Percentiles rank a stretch among this genome's conserved stretches.
Evolutionary conservation across 2,113 vertebrate genomes (phyloP).

Genomic region (Bostrychus sinensis): DNA sequence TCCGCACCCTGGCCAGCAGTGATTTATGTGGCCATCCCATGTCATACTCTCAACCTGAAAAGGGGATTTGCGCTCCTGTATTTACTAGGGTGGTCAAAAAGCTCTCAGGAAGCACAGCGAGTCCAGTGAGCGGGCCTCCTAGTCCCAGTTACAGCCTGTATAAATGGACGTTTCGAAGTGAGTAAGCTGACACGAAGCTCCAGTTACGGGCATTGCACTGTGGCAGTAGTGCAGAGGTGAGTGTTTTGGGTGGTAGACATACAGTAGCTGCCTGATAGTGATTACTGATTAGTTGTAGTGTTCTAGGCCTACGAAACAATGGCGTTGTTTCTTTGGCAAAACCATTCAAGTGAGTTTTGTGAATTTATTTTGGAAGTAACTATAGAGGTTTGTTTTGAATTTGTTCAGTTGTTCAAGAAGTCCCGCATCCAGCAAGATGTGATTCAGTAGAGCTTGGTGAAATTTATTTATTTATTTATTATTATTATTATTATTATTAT

Average conservation of each 20-base stretch:
- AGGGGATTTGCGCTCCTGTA: constrained; percentile 69
- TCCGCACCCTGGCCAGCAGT: constrained; percentile 71
- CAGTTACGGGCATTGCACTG: constrained; percentile 43
- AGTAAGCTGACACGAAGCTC: constrained; percentile 38
- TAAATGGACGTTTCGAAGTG: constrained; percentile 57
- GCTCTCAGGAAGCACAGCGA: constrained; percentile 59
- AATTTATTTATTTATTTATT: no score
- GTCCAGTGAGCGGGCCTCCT: constrained; percentile 55
- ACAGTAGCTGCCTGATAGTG: constrained; percentile 12
- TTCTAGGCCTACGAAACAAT: constrained; percentile 25
- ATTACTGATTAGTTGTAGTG: constrained; percentile 11
- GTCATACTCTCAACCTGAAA: constrained; percentile 74
- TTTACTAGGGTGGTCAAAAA: constrained; percentile 68
- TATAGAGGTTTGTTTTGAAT: background rate
- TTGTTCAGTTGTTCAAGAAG: constrained; percentile 1
- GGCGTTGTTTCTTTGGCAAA: background rate
- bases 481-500: no score
- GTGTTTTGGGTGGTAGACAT: constrained; percentile 25
- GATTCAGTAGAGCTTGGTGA: background rate
- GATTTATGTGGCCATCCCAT: constrained; percentile 75
- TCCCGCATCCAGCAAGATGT: background rate
- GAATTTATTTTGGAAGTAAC: background rate
- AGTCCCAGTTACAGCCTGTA: constrained; percentile 8
- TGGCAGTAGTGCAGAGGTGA: constrained; percentile 67
- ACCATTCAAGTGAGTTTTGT: background rate